Base-by-base conservation (phyloP, 64 coral and sea anemone species). In the Orbicella faveolata region DNA sequence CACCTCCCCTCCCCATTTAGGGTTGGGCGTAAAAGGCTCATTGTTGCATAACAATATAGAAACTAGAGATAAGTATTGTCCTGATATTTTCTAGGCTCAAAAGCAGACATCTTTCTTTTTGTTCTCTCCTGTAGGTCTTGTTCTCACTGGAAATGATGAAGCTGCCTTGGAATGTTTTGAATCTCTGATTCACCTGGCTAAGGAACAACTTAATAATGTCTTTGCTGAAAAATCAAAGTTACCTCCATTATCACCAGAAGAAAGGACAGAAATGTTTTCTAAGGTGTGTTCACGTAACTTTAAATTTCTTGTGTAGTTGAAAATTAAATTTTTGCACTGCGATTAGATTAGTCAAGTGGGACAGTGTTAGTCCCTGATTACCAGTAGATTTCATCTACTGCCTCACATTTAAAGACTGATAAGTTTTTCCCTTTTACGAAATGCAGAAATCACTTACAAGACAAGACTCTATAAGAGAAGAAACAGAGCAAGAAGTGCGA, bases 81-180 rank as follows among this genome's bases (percentile, higher is more conserved):
- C 44, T 48, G 44, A 5, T 48, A 6, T 48, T 48, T 48, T 48
- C 7, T 48, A 48, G 44, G 44, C 44, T 48, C 5, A 48, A 48
- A 48, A 0, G 44, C 44, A 16, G 55, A 12, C 55, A 15, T 59
- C 13, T 59, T 59, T 59, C 10, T 13, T 16, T 1, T 59, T 59
- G 16, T 59, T 59, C 10, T 12, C 12, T 59, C 15, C 15, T 8
- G 55, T n/a, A 70, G 95, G 91, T 21, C 84, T 96, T 79, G 95
- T 96, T 61, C 79, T 93, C 21, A 75, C 61, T 23, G 81, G 92
- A 36, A 70, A 96, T 72, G 95, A 92, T 15, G 95, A 96, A n/a
- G 80, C 91, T 25, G 95, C 95, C 19, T 80, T 96, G 14, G 90
- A 96, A 44, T 93, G 95, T 76, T 96, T 96, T 75, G 90, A 91